Percentiles rank a stretch among this genome's conserved stretches.
phyloP scores from a whole-genome alignment of 2,113 vertebrate species.

The Bungarus multicinctus region DNA sequence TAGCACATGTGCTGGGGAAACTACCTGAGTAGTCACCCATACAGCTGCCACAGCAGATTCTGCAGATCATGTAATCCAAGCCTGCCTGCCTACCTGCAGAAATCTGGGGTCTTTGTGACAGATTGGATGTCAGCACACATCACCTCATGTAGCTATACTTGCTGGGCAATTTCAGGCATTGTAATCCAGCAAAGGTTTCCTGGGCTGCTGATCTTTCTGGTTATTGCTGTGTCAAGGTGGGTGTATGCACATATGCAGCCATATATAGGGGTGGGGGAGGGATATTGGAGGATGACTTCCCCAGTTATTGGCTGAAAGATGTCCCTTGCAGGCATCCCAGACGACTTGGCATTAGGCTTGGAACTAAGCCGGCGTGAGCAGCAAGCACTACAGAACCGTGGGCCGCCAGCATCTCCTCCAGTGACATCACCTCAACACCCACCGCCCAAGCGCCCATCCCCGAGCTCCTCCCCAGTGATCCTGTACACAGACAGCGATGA shows the following conservation, averaged over 20 bases:
- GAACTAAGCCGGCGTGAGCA: constrained; percentile 91
- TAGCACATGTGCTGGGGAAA: background rate
- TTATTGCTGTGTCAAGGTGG: too few relatives aligned
- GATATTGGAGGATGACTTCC: background rate
- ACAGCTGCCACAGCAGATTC: background rate
- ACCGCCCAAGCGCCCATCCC: constrained; percentile 19
- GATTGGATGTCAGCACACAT: background rate
- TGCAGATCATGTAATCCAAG: background rate
- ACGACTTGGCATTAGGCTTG: constrained; percentile 88
- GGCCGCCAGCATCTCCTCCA: constrained; percentile 15
- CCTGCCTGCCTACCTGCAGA: background rate
- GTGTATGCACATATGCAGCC: background rate
- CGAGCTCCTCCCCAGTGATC: constrained; percentile 75
- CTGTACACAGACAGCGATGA: constrained; percentile 76
- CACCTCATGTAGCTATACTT: background rate
- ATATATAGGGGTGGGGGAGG: background rate
- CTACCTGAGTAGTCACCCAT: background rate
- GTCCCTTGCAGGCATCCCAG: constrained; percentile 79
- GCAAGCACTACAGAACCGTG: constrained; percentile 49
- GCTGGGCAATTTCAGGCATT: background rate
- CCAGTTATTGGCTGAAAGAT: background rate
- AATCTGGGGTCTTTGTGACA: background rate
- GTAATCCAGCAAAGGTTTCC: background rate
- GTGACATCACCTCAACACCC: constrained; percentile 1
- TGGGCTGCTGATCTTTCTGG: background rate